These are phyloP conservation scores for Thymelicus lineola DNA, from an alignment of 2,888 invertebrate species.

Conservation along the genomic window DNA sequence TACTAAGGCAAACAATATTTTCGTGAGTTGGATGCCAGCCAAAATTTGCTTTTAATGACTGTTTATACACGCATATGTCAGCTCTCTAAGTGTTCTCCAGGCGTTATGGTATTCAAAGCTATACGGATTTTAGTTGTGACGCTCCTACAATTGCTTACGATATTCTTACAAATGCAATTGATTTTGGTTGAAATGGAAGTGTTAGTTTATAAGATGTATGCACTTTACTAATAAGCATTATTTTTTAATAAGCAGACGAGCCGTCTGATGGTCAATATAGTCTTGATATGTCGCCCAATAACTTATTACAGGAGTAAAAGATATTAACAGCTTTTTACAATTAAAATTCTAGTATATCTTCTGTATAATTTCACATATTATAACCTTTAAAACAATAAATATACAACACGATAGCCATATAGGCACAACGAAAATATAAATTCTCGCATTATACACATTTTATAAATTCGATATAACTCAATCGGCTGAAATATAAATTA, in stretches of 20 bases:
- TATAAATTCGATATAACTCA: too few relatives aligned
- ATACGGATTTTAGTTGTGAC: slow-evolving; percentile 1
- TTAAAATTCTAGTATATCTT: too few relatives aligned
- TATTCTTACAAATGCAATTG: neutral
- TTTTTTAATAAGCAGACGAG: too few relatives aligned
- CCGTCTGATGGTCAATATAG: too few relatives aligned
- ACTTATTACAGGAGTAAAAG: too few relatives aligned
- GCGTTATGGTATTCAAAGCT: slow-evolving; percentile 10
- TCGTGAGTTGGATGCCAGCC: slow-evolving; percentile 71
- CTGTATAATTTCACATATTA: too few relatives aligned
- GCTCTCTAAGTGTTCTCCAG: slow-evolving; percentile 60
- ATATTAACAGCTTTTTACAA: too few relatives aligned
- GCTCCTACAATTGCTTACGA: neutral
- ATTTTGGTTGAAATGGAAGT: neutral
- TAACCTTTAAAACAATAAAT: neutral
- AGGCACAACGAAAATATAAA: slow-evolving; percentile 2
- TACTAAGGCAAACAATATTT: slow-evolving; percentile 77
- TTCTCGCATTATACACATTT: too few relatives aligned
- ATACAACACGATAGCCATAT: neutral
- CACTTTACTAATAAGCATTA: too few relatives aligned
- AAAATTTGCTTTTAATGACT: slow-evolving; percentile 83
- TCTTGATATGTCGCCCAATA: too few relatives aligned
- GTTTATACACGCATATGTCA: slow-evolving; percentile 75
- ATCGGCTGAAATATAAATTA: too few relatives aligned
- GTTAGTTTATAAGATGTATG: too few relatives aligned